These are phyloP conservation scores for Pseudois nayaur DNA, from an alignment of 2,113 vertebrate genomes.

Conservation along the genomic window DNA sequence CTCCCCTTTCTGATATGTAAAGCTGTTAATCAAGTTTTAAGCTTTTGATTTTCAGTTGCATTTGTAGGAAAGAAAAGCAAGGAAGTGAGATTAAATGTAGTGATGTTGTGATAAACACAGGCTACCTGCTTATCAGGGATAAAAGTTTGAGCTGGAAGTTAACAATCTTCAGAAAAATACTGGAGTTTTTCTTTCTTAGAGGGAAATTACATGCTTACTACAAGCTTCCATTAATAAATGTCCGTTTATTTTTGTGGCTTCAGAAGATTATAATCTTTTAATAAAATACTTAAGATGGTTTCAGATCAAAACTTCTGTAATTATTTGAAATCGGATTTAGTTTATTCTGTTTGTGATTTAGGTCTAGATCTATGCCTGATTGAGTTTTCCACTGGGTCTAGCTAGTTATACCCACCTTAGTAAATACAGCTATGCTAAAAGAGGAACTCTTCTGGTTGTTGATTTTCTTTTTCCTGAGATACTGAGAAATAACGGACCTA, in stretches of 20 bases:
- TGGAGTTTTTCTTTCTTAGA: neutral
- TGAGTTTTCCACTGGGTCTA: neutral
- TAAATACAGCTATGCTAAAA: neutral
- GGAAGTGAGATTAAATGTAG: neutral
- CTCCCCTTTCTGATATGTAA: neutral
- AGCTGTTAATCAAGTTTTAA: neutral
- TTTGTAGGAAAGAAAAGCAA: conserved; percentile 14
- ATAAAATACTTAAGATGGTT: conserved; percentile 28
- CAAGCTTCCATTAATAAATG: conserved; percentile 27
- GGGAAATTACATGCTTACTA: neutral
- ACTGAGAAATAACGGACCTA: neutral
- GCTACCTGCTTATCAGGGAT: neutral
- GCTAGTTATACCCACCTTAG: neutral
- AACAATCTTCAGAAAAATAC: neutral
- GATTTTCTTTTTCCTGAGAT: neutral
- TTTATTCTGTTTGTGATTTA: conserved; percentile 39
- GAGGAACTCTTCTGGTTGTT: neutral
- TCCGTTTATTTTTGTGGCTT: conserved; percentile 21
- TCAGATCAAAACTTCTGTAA: neutral
- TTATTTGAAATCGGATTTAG: neutral
- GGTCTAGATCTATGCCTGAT: neutral
- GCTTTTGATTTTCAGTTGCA: conserved; percentile 3
- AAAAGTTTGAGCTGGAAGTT: neutral
- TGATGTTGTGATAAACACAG: neutral
- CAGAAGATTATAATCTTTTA: neutral